Percentiles rank a stretch among this genome's conserved stretches.
Conservation (phyloP, 2,113 vertebrate genomes). For the Patagioenas fasciata region DNA sequence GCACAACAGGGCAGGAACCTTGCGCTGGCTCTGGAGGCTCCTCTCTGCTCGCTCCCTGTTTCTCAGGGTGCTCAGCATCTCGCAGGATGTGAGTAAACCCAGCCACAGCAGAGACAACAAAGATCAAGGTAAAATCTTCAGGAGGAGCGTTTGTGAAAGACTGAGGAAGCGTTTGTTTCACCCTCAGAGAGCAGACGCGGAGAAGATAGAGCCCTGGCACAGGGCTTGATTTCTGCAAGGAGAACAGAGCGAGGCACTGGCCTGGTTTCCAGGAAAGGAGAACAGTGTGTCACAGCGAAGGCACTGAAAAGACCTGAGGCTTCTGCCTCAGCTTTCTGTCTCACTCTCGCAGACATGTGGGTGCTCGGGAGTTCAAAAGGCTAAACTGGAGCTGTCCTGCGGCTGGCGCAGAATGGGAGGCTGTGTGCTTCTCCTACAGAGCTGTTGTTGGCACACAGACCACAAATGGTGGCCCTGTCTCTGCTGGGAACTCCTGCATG, state of each 20-base stretch:
- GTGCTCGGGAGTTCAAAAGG: slow-evolving; percentile 27
- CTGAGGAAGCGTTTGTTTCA: background rate
- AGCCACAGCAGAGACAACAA: background rate
- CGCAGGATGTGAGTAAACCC: background rate
- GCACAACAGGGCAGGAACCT: background rate
- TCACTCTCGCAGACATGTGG: slow-evolving; percentile 9
- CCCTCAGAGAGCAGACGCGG: background rate
- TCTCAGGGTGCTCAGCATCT: background rate
- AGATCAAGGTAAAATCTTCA: background rate
- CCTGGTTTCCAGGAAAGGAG: slow-evolving; percentile 67
- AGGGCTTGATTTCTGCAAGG: background rate
- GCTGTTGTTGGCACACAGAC: background rate
- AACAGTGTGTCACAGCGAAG: slow-evolving; percentile 62
- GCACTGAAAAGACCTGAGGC: slow-evolving; percentile 37
- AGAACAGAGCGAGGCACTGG: slow-evolving; percentile 34
- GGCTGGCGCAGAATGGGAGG: background rate
- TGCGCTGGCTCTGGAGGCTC: background rate
- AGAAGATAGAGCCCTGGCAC: background rate
- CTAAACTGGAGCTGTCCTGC: background rate
- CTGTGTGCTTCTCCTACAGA: background rate
- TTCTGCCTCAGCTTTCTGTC: slow-evolving; percentile 36
- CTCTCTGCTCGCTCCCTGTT: background rate
- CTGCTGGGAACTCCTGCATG: background rate
- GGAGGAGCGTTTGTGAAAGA: background rate
- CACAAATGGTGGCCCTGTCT: background rate